These are phyloP conservation scores for Rhinatrema bivittatum DNA, from an alignment of 2,797 vertebrate species.

Conservation along the genomic window DNA sequence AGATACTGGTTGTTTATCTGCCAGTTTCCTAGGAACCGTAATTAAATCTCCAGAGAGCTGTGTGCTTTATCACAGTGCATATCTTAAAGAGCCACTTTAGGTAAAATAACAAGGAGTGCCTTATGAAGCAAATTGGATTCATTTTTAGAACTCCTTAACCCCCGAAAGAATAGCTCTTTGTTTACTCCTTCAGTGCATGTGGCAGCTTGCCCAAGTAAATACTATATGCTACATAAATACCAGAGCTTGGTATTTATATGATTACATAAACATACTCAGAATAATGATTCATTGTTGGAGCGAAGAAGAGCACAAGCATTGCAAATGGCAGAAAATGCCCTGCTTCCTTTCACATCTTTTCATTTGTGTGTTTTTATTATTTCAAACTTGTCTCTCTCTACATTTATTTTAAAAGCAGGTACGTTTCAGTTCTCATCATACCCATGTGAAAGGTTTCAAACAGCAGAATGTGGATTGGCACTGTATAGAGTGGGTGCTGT, in stretches of 20 bases:
- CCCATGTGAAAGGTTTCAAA: no score
- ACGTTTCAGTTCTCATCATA: no score
- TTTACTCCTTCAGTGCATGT: constrained; percentile 57
- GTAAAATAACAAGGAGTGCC: constrained; percentile 56
- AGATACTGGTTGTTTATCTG: constrained; percentile 38
- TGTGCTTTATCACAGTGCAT: constrained; percentile 46
- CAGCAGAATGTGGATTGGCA: no score
- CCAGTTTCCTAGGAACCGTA: constrained; percentile 41
- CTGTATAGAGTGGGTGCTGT: no score
- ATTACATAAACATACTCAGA: constrained; percentile 56
- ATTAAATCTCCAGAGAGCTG: constrained; percentile 44
- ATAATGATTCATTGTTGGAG: constrained; percentile 54
- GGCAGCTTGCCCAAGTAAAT: constrained; percentile 65
- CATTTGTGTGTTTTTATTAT: no score
- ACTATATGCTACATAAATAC: constrained; percentile 57
- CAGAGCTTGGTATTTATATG: constrained; percentile 56
- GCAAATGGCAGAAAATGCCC: constrained; percentile 11
- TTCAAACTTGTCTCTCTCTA: no score
- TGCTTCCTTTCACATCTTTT: constrained; percentile 18
- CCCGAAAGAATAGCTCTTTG: constrained; percentile 64
- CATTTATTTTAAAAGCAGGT: no score
- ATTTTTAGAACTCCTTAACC: constrained; percentile 48
- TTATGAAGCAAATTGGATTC: constrained; percentile 56
- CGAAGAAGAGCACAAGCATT: constrained; percentile 32
- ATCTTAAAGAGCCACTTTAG: constrained; percentile 52